Conservation (phyloP, 2,888 invertebrate genomes). For the Euzophera pinguis region DNA sequence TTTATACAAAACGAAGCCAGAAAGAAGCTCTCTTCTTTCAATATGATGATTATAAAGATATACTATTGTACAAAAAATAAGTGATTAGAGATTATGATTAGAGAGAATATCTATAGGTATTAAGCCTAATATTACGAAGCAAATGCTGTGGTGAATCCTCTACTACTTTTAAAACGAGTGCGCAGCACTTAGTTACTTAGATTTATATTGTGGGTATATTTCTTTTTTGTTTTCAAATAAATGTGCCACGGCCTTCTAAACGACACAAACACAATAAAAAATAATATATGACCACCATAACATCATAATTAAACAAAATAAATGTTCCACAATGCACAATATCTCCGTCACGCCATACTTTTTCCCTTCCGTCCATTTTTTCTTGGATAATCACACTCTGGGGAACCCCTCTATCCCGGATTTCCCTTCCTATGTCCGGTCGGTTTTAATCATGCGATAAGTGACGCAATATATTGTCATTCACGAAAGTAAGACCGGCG, state of each 20-base stretch:
- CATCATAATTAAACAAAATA: constrained; percentile 12
- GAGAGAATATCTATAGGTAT: no score
- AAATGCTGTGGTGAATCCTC: no score
- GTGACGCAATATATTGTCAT: background rate
- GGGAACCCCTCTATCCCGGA: constrained; percentile 6
- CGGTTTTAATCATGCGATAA: constrained; percentile 8
- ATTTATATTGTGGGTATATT: no score
- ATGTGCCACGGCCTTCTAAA: background rate
- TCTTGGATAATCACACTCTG: constrained; percentile 5
- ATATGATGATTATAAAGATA: no score
- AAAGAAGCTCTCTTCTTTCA: no score
- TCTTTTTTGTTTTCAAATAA: no score
- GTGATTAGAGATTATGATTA: no score
- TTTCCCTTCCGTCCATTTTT: constrained; percentile 6
- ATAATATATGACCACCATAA: constrained; percentile 18
- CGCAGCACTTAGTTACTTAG: no score
- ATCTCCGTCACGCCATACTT: background rate
- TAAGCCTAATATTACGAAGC: no score
- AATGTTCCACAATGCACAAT: background rate
- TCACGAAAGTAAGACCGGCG: background rate
- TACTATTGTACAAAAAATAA: no score
- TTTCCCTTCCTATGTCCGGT: constrained; percentile 8
- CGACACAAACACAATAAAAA: background rate
- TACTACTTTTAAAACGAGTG: no score
- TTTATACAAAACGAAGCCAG: no score